Conservation (phyloP, 1,140 invertebrate genomes). For the Armadillidium nasatum region DNA sequence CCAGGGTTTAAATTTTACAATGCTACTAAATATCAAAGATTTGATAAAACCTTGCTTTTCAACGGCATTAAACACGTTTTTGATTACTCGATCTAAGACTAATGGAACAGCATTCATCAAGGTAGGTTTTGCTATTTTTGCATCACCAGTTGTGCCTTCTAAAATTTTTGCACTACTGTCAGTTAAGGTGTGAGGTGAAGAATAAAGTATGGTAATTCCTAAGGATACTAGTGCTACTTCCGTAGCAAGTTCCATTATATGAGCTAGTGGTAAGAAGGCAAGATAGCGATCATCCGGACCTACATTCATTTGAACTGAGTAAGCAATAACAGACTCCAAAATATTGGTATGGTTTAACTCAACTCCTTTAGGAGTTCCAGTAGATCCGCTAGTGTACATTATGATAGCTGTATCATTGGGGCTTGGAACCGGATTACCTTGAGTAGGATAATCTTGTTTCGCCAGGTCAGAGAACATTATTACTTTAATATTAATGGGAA, state of each 20-base stretch:
- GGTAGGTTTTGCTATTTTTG: constrained; percentile 55
- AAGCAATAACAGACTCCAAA: constrained; percentile 79
- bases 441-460: neutral
- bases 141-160: constrained; percentile 57
- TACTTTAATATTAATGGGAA: constrained; percentile 14
- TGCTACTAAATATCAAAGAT: constrained; percentile 77
- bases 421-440: constrained; percentile 52
- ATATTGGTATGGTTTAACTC: constrained; percentile 76
- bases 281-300: constrained; percentile 56
- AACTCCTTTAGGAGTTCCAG: constrained; percentile 52
- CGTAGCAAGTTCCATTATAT: constrained; percentile 59
- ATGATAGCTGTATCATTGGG: constrained; percentile 53
- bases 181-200: constrained; percentile 57
- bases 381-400: constrained; percentile 56
- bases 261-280: constrained; percentile 60
- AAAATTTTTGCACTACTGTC: constrained; percentile 56
- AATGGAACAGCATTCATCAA: constrained; percentile 58
- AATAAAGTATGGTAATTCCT: constrained; percentile 58
- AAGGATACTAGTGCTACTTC: constrained; percentile 50
- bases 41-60: constrained; percentile 65
- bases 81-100: constrained; percentile 43
- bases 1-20: constrained; percentile 81
- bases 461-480: constrained; percentile 19
- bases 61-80: constrained; percentile 69
- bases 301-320: constrained; percentile 60